phyloP scores from a whole-genome alignment of 2,888 invertebrate species.

The Hedychridium roseum region DNA sequence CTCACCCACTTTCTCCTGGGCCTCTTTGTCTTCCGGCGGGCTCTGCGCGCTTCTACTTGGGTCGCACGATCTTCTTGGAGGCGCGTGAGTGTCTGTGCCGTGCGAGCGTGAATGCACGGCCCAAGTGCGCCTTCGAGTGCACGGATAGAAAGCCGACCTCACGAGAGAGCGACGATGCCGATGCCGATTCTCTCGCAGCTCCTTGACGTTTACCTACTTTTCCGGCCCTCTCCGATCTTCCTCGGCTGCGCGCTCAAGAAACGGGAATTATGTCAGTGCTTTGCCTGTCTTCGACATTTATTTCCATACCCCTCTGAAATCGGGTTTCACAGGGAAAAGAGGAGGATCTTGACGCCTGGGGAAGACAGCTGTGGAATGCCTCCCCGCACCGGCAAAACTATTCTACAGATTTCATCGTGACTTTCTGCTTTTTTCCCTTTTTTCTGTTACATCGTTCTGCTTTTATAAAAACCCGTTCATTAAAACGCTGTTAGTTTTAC shows the following conservation, averaged over 20 bases:
- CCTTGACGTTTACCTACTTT: background rate
- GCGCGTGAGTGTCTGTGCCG: constrained; percentile 4
- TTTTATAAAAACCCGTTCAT: no score
- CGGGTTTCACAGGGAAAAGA: background rate
- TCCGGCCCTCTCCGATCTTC: background rate
- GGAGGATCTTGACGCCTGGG: no score
- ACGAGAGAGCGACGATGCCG: constrained; percentile 39
- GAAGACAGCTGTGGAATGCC: no score
- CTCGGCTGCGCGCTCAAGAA: background rate
- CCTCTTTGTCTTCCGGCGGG: constrained; percentile 24
- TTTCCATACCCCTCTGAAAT: no score
- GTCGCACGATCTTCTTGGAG: constrained; percentile 7
- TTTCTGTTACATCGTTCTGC: no score
- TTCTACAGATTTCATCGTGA: no score
- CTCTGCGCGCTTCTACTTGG: constrained; percentile 1
- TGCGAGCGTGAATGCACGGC: constrained; percentile 2
- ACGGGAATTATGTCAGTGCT: constrained; percentile 8
- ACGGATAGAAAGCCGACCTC: constrained; percentile 7
- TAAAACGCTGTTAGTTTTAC: no score
- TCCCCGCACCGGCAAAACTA: no score
- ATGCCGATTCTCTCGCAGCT: constrained; percentile 16
- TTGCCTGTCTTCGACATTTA: no score
- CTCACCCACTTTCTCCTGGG: constrained; percentile 27
- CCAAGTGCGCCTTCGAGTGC: background rate
- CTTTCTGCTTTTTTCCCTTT: no score